A percentile compares a stretch with the other conserved stretches of the same genome.
Evolutionary conservation across 53 echinoderm and acorn worm genomes (phyloP).

Genomic region (Henricia sp.): DNA sequence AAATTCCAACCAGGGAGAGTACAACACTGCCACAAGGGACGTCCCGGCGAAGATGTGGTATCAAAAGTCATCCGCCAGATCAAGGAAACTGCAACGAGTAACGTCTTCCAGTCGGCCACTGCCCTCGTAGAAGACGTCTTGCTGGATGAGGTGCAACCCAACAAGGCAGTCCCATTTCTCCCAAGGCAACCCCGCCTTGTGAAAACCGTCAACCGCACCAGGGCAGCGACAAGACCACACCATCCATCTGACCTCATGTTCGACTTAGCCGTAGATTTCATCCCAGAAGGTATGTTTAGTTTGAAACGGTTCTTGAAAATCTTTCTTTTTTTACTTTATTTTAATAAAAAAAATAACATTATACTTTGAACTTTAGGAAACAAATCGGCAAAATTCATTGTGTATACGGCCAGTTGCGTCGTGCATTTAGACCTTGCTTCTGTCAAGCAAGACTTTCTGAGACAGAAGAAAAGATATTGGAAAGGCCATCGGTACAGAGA

Average conservation of each 20-base stretch:
- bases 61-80: background rate
- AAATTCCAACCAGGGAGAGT: background rate
- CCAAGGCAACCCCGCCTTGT: conserved; percentile 29
- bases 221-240: conserved; percentile 14
- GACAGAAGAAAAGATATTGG: no score
- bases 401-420: background rate
- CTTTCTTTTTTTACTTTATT: background rate
- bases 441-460: no score
- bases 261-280: conserved; percentile 28
- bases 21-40: background rate
- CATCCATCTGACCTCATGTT: conserved; percentile 55
- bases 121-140: conserved; percentile 52
- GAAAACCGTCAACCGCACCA: conserved; percentile 47
- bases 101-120: background rate
- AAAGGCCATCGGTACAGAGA: background rate
- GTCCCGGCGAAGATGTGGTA: background rate
- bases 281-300: conserved; percentile 59
- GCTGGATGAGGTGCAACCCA: background rate
- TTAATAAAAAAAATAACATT: no score
- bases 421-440: background rate
- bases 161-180: conserved; percentile 31
- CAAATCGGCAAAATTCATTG: no score
- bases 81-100: background rate
- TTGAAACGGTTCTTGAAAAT: background rate
- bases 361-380: no score